Evolutionary conservation across 2,888 invertebrate genomes (phyloP).

Genomic region (Pristionchus japonicus): DNA sequence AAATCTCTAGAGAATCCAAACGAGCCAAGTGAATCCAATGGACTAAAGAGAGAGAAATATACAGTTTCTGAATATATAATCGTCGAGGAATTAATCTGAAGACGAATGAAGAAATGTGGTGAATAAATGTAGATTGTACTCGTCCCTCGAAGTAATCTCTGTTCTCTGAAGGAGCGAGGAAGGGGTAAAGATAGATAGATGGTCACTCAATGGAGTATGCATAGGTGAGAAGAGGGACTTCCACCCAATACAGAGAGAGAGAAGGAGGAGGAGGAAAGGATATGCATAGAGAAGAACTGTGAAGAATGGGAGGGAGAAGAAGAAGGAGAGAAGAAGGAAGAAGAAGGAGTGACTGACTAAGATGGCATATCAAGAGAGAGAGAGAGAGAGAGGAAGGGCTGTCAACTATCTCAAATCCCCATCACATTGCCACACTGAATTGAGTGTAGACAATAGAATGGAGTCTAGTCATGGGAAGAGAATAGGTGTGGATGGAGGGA

Average conservation of each 20-base stretch:
- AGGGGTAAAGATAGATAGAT: neutral
- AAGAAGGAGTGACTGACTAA: neutral
- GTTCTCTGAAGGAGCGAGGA: neutral
- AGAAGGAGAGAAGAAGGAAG: neutral
- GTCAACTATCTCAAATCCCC: neutral
- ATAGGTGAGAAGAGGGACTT: neutral
- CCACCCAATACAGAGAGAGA: neutral
- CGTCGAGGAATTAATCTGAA: neutral
- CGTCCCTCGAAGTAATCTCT: neutral
- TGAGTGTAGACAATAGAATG: neutral
- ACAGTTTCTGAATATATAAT: neutral
- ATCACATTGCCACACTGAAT: neutral
- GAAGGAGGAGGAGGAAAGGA: neutral
- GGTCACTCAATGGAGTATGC: neutral
- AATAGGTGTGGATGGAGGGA: no score
- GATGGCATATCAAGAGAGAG: neutral
- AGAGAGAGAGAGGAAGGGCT: no score
- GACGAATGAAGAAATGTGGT: neutral
- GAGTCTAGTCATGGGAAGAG: no score
- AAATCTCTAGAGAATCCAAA: neutral
- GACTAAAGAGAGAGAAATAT: neutral
- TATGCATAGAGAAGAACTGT: slow-evolving; percentile 10
- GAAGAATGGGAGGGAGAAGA: neutral
- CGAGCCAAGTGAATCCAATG: neutral
- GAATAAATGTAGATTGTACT: neutral